phyloP scores from a whole-genome alignment of 2,888 invertebrate species.

The Notodonta dromedarius region DNA sequence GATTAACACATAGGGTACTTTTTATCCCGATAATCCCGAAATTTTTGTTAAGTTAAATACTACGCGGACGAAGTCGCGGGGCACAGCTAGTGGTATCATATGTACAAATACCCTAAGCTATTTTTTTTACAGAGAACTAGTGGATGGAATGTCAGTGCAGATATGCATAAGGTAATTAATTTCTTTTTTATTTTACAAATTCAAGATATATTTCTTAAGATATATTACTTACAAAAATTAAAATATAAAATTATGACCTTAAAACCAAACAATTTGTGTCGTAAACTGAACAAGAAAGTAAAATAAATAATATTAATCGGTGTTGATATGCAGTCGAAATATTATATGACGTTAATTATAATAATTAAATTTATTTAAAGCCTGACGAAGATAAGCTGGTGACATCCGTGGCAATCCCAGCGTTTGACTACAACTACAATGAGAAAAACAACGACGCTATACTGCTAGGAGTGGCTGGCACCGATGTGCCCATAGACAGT shows the following conservation, averaged over 20 bases:
- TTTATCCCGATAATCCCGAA: no score
- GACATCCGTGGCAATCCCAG: constrained; percentile 96
- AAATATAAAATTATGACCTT: no score
- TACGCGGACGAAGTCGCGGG: no score
- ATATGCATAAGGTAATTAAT: constrained; percentile 58
- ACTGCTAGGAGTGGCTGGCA: constrained; percentile 97
- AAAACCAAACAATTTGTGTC: no score
- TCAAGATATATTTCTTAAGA: no score
- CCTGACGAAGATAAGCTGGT: constrained; percentile 87
- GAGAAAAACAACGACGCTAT: constrained; percentile 87
- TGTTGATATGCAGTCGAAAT: background rate
- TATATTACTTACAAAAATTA: no score
- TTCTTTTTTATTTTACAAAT: background rate
- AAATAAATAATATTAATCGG: no score
- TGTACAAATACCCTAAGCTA: background rate
- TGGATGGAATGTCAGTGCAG: constrained; percentile 68
- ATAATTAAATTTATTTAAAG: constrained; percentile 42
- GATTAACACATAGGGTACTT: no score
- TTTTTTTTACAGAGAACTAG: constrained; percentile 60
- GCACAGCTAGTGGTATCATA: no score
- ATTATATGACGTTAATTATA: background rate
- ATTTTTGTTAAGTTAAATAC: no score
- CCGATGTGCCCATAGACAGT: constrained; percentile 96
- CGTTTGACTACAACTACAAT: constrained; percentile 90
- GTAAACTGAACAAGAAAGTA: no score